Base-by-base conservation (phyloP, 1,140 invertebrate species). In the Olivierus martensii region DNA sequence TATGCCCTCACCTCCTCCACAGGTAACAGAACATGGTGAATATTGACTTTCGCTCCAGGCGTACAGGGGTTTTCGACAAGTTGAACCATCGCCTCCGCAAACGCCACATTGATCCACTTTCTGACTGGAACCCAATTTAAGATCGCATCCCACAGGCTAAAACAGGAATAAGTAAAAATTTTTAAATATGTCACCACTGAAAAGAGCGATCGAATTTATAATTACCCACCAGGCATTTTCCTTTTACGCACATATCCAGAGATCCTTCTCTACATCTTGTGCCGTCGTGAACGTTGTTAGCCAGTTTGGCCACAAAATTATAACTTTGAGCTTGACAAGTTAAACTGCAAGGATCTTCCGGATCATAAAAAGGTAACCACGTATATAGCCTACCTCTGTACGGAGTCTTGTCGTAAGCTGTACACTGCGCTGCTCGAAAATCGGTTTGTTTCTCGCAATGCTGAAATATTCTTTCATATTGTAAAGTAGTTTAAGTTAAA, bases 91-190 rank as follows among this genome's bases (percentile, higher is more conserved):
- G 36, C 88, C 88, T 5, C 88, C 88, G 64, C 87, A 93, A 17
- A 91, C 80, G 2, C 88, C 88, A 63, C 89, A 93, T 53, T 78
- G 79, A 71, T 93, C 88, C 36, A 87, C 79, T 61, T 81, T 84
- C 63, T 81, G 81, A 28, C 77, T 77, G 10, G 87, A 91, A 17
- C 87, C 87, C 52, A 92, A 80, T 63, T 79, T 77, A 50, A 91
- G 75, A 70, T 93, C 88, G 67, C 88, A 93, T 34, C 88, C 89
- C 15, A 93, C 87, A 60, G 80, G 77, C 88, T 93, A 75, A 12
- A 79, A 47, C 45, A 62, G 42, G 12, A 46, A 59, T 52, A 60
- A 41, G 17, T 3, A 6, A 14, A 46, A 46, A 46, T 46, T 46
- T 46, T 14, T 18, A 46, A 15, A n/a, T 4, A 15, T 46, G 46